phyloP scores from a whole-genome alignment of 2,888 invertebrate species.

The Patella pellucida region DNA sequence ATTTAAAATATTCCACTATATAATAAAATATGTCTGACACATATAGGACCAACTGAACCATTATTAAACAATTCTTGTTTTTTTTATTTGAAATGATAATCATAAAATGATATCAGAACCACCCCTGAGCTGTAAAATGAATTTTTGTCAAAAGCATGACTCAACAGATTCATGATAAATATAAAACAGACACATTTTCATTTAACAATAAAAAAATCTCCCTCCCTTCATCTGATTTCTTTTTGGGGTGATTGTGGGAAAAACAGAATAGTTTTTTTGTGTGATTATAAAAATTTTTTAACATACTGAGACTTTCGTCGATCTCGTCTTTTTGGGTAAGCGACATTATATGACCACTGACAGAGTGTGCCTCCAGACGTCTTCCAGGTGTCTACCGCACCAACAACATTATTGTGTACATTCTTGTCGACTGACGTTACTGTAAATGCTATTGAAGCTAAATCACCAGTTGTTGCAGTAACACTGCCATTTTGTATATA shows the following conservation, averaged over 20 bases:
- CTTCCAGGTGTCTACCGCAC: conserved; percentile 17
- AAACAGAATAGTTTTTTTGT: neutral
- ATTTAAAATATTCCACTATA: too few species aligned
- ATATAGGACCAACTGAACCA: too few species aligned
- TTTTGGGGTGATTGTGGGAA: neutral
- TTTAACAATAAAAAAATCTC: too few species aligned
- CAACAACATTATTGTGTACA: neutral
- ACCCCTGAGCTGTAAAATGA: too few species aligned
- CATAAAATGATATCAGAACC: too few species aligned
- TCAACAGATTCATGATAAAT: too few species aligned
- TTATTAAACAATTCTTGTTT: too few species aligned
- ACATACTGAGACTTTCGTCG: conserved; percentile 13
- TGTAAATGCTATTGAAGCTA: neutral
- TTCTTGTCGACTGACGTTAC: conserved; percentile 16
- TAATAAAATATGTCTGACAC: too few species aligned
- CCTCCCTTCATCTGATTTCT: too few species aligned
- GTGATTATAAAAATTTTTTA: neutral
- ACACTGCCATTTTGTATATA: neutral
- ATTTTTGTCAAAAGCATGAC: too few species aligned
- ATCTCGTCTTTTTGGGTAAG: conserved; percentile 19
- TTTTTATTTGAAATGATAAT: too few species aligned
- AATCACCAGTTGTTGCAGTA: neutral
- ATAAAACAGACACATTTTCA: too few species aligned
- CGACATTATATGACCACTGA: conserved; percentile 20
- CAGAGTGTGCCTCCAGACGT: conserved; percentile 21